Evolutionary conservation across 2,113 vertebrate genomes (phyloP).

Genomic region (Camelus bactrianus): DNA sequence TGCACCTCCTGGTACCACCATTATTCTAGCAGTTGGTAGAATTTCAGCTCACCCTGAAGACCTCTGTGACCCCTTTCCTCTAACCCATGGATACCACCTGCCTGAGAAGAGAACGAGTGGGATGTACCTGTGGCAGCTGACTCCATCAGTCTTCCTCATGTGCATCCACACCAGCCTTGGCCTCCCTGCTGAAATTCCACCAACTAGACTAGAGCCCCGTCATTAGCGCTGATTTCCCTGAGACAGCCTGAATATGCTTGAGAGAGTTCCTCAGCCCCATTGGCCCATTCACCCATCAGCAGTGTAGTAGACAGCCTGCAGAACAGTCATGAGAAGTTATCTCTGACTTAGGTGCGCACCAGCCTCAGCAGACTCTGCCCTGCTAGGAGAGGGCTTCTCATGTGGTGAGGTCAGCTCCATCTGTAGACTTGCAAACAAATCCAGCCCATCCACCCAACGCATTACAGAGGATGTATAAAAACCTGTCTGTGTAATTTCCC

Average conservation of each 20-base stretch:
- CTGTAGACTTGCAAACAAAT: neutral
- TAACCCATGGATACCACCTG: neutral
- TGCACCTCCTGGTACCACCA: neutral
- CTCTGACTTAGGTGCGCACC: neutral
- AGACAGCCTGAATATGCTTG: neutral
- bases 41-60: neutral
- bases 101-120: neutral
- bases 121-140: too few species aligned
- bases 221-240: neutral
- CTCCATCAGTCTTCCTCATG: neutral
- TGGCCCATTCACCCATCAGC: neutral
- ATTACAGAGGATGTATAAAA: neutral
- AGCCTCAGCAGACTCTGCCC: neutral
- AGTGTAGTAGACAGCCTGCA: neutral
- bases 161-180: neutral
- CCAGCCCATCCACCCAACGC: too few species aligned
- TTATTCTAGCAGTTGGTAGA: neutral
- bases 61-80: neutral
- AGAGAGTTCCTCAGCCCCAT: neutral
- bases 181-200: neutral
- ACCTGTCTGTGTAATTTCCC: neutral
- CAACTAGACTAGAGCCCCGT: neutral
- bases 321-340: fast-evolving
- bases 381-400: neutral
- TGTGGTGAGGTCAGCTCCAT: neutral